Evolutionary conservation across 2,888 invertebrate species (phyloP), one percentile per base, ranked within the genome.

Genomic region (Microplitis deprimator): DNA sequence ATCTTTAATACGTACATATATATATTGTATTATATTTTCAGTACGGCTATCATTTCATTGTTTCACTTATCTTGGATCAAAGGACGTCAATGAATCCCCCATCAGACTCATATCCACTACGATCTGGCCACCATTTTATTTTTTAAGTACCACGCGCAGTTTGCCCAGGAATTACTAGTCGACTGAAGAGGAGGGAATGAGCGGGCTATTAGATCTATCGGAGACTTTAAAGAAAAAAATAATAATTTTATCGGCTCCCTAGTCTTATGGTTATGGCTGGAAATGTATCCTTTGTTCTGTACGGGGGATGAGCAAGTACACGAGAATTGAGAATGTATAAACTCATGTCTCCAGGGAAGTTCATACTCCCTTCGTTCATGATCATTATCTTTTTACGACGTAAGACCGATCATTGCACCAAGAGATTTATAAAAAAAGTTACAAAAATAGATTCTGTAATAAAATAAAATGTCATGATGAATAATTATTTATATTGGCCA

Each of bases 11-110:
- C 59, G 6, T 17, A 29, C 40, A 76, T 73, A 73, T 68, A 76
- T 73, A 16, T 38, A 20, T 17, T 16, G 38, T 72, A 41, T 64
- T 29, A 62, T 62, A 10, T 50, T 50, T 50, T 50, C 50, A 50
- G 50, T 50, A 13, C 13, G 50, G 62, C 38, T 83, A 85, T 84
- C 84, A 83, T 81, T 82, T 84, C 77, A 84, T 87, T 86, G 84
- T 85, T 62, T 77, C 76, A 76, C 60, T 79, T 81, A 70, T 76
- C 77, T 69, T 68, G 59, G 70, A 38, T 50, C 50, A 50, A 50
- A 50, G 50, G 50, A 50, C 50, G 50, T 50, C 50, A 50, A 70
- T 60, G 77, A 65, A 67, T 75, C 74, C 71, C 70, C 29, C 41
- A 41, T 41, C 10, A 39, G 7, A 50, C 13, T 16, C 38, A 61